Percentiles rank a stretch among this genome's conserved stretches.
phyloP scores from a whole-genome alignment of 2,113 vertebrate genomes.

The Potamarius usumacintae region DNA sequence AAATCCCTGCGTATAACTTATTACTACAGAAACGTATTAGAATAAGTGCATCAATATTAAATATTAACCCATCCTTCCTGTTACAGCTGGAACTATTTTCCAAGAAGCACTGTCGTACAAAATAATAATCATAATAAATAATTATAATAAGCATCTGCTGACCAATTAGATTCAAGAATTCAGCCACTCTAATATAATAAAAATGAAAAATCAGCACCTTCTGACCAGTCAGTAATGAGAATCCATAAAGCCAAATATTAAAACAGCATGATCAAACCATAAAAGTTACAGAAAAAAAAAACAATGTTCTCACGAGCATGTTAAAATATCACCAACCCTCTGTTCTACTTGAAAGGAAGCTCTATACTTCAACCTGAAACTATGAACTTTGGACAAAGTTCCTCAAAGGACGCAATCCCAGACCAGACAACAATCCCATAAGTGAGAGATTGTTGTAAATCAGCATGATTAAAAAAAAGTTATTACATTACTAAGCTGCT shows the following conservation, averaged over 20 bases:
- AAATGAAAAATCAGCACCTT: not conserved
- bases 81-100: not conserved
- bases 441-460: not conserved
- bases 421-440: not conserved
- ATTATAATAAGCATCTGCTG: not conserved
- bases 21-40: not conserved
- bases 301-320: accelerated
- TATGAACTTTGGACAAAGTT: not conserved
- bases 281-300: not conserved
- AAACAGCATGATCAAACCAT: not conserved
- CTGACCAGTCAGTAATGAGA: not conserved
- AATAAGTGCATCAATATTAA: not conserved
- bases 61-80: not conserved
- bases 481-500: not conserved
- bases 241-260: not conserved
- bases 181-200: not conserved
- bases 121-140: no score
- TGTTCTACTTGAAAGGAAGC: not conserved
- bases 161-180: not conserved
- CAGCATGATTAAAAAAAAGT: not conserved
- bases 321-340: not conserved
- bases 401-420: not conserved
- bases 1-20: not conserved
- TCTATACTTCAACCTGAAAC: not conserved
- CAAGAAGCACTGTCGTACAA: not conserved